Evolutionary conservation across 2,797 vertebrate species (phyloP), one percentile per base, ranked within the genome.

Genomic region (Sphaeramia orbicularis): DNA sequence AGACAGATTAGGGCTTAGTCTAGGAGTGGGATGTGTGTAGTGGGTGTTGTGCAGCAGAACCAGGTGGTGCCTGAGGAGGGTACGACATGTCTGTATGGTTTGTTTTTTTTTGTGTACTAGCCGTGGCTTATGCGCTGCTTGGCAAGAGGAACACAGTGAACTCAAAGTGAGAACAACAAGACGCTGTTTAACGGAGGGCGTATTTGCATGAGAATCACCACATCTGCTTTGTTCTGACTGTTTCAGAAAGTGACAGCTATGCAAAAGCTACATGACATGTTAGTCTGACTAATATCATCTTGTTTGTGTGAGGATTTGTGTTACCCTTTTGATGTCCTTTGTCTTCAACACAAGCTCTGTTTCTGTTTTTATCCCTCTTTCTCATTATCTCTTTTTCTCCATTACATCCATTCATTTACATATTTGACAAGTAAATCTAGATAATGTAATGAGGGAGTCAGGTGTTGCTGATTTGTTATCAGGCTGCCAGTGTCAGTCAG

Each of bases 151-250:
- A 89, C 86, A 65, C 41, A 21, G 64, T 63, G 83, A 84, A 81
- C 81, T 52, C 35, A 7, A 27, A 81, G 61, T 61, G 71, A 76
- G 74, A 89, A 92, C 91, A 92, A 92, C 89, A 86, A 89, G 67
- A 89, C 68, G 71, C 74, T 85, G 85, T 89, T 83, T 66, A 71
- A 13, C 55, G 15, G 16, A 48, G 44, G 21, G 51, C 81, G 63
- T 54, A 89, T 91, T 90, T 92, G 84, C 89, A 93, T 93, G 83
- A 89, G 81, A 70, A 82, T 68, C 51, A 71, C 32, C 32, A 44
- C 38, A 27, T 13, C 53, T 24, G 9, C 57, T 62, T 52, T 16
- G 40, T 50, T 73, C 44, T 41, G 61, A 68, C 60, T 21, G 58
- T 54, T 63, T 72, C 44, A 49, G 62, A 74, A 69, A 18, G 9